These are phyloP conservation scores for Aurelia sp. DNA, from an alignment of 30 jellyfish, hydroid and myxozoan species.

Conservation along the genomic window DNA sequence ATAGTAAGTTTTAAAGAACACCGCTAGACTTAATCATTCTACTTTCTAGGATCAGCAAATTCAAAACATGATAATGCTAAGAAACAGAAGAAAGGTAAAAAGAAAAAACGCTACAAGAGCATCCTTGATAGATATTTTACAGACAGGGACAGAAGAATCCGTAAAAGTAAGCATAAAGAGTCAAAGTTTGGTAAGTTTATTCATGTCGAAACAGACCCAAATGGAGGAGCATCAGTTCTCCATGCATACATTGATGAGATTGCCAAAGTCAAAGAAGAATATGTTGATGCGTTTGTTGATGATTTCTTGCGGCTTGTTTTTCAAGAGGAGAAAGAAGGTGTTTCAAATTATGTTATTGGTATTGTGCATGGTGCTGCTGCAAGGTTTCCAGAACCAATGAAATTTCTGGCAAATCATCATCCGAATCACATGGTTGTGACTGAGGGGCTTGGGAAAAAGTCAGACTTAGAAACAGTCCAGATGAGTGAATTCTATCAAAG, in stretches of 20 bases:
- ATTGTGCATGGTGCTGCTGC: constrained; percentile 96
- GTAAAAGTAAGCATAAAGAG: constrained; percentile 45
- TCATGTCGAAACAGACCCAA: constrained; percentile 87
- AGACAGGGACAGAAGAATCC: constrained; percentile 76
- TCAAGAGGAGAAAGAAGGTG: constrained; percentile 77
- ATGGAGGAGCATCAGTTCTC: constrained; percentile 94
- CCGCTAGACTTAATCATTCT: too few species aligned
- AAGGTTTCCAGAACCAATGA: constrained; percentile 87
- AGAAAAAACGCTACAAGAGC: constrained; percentile 71
- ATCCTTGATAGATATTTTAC: constrained; percentile 74
- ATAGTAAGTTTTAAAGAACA: neutral
- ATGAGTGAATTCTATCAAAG: constrained; percentile 76
- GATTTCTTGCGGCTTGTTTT: constrained; percentile 81
- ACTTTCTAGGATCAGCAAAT: constrained; percentile 1
- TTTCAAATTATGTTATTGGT: constrained; percentile 90
- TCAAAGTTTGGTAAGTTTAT: constrained; percentile 88
- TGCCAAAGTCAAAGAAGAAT: constrained; percentile 87
- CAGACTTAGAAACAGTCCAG: constrained; percentile 79
- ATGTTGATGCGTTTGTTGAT: constrained; percentile 85
- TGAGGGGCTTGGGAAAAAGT: constrained; percentile 90
- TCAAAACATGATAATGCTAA: constrained; percentile 3
- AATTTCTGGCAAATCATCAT: constrained; percentile 56
- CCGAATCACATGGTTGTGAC: constrained; percentile 87
- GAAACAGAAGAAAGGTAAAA: constrained; percentile 6
- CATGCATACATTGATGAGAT: constrained; percentile 97